phyloP scores from a whole-genome alignment of 1,140 invertebrate species.

The Andrena cerasifolii region DNA sequence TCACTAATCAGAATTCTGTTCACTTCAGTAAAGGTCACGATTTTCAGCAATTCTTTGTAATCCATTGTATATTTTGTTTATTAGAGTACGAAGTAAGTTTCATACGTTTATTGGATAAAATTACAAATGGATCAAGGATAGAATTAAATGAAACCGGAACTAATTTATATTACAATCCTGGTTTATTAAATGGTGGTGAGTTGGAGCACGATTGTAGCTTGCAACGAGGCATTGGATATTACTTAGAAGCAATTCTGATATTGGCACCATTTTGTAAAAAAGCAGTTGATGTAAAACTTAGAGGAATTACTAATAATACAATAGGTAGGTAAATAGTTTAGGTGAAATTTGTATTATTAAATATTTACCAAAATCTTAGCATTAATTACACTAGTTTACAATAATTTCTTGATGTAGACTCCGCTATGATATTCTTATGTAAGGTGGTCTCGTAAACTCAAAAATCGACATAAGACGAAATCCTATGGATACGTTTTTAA shows the following conservation, averaged over 20 bases:
- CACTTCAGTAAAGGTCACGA: too few relatives aligned
- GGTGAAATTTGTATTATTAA: slow-evolving; percentile 27
- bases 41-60: background rate
- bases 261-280: slow-evolving; percentile 98
- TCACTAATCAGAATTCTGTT: too few relatives aligned
- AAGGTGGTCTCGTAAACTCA: too few relatives aligned
- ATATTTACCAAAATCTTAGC: too few relatives aligned
- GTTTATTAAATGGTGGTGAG: slow-evolving; percentile 93
- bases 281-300: slow-evolving; percentile 90
- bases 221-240: slow-evolving; percentile 94
- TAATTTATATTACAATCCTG: slow-evolving; percentile 93
- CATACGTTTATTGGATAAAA: slow-evolving; percentile 93
- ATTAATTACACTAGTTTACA: too few relatives aligned
- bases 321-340: slow-evolving; percentile 74
- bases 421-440: too few relatives aligned
- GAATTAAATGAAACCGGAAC: slow-evolving; percentile 97
- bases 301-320: slow-evolving; percentile 94
- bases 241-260: slow-evolving; percentile 93
- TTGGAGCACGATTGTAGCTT: slow-evolving; percentile 94
- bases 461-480: too few relatives aligned
- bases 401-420: too few relatives aligned
- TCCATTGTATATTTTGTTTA: background rate
- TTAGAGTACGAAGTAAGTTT: slow-evolving; percentile 96
- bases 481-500: too few relatives aligned
- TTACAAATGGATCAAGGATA: slow-evolving; percentile 96